Percentiles rank a stretch among this genome's conserved stretches.
Evolutionary conservation across 2,113 vertebrate species (phyloP).

Genomic region (Colinus virginianus): DNA sequence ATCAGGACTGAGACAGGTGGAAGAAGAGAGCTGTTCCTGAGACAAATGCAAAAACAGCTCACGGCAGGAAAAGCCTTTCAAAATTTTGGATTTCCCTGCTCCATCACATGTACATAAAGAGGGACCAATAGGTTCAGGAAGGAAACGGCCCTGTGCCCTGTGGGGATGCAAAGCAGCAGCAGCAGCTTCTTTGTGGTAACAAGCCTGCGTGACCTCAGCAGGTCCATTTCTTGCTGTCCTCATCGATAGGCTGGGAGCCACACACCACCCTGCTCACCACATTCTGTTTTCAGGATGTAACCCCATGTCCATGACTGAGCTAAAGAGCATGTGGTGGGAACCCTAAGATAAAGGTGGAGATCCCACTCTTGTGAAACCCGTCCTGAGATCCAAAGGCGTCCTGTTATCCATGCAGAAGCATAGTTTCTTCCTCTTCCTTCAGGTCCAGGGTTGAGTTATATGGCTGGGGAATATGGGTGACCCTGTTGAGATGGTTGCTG

Average conservation of each 20-base stretch:
- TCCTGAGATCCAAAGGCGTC: background rate
- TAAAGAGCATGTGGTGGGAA: no score
- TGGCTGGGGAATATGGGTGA: fast-evolving
- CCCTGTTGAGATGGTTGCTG: fast-evolving
- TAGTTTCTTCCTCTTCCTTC: background rate
- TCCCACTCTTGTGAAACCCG: background rate
- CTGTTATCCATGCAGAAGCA: background rate
- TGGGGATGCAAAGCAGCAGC: background rate
- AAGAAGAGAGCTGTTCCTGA: background rate
- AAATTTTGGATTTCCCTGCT: background rate
- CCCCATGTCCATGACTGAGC: background rate
- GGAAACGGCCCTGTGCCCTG: background rate
- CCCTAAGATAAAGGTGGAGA: no score
- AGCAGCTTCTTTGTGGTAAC: background rate
- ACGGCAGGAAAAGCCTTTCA: background rate
- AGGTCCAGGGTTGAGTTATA: background rate
- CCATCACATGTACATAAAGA: background rate
- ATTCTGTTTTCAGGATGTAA: background rate
- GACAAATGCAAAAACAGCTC: background rate
- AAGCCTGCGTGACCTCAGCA: background rate
- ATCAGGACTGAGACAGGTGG: fast-evolving
- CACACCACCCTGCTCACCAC: background rate
- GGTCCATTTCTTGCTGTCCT: background rate
- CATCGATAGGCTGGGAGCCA: background rate
- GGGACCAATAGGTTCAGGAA: background rate